Conservation (phyloP, 2,113 vertebrate species). For the Hemiprocne comata region DNA sequence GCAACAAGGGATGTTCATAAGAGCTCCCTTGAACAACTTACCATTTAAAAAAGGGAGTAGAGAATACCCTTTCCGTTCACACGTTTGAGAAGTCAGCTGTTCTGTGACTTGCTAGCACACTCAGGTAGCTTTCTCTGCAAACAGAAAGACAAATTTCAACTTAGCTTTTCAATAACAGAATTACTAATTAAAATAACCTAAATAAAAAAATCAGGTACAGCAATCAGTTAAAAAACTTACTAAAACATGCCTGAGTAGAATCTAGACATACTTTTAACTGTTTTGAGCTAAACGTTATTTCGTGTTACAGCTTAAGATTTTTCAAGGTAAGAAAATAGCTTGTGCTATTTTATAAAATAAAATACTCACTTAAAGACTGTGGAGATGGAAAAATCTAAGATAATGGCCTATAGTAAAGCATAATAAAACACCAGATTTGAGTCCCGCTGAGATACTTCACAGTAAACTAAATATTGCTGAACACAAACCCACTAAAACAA, state of each 20-base stretch:
- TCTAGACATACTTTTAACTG: not conserved
- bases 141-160: not conserved
- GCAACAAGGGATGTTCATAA: not conserved
- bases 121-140: conserved; percentile 27
- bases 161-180: not conserved
- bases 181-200: not conserved
- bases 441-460: not conserved
- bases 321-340: not conserved
- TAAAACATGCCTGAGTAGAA: not conserved
- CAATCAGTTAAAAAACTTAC: not conserved
- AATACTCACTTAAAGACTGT: not conserved
- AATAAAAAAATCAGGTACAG: not conserved
- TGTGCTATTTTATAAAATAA: not conserved
- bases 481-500: not conserved
- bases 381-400: not conserved
- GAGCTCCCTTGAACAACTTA: not conserved
- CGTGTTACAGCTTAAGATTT: not conserved
- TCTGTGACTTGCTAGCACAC: not conserved
- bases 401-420: not conserved
- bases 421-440: not conserved
- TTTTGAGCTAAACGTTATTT: not conserved
- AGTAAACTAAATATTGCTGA: not conserved
- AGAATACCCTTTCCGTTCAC: not conserved
- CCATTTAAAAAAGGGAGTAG: not conserved
- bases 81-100: not conserved